Evolutionary conservation across 1,140 invertebrate species (phyloP).

Genomic region (Sipha flava): DNA sequence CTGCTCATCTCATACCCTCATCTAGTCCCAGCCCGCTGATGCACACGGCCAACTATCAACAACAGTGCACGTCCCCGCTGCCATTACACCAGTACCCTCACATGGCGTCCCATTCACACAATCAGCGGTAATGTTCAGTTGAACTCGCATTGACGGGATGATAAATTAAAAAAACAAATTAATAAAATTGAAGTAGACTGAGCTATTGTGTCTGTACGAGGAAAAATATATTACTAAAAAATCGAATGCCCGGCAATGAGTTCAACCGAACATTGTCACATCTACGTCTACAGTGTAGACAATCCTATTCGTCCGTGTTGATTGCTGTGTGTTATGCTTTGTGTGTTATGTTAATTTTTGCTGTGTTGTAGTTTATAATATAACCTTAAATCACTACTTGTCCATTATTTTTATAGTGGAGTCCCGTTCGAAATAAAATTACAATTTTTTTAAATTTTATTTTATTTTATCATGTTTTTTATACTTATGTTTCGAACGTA

Average conservation of each 20-base stretch:
- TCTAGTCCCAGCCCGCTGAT: constrained; percentile 50
- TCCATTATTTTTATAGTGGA: too few species aligned
- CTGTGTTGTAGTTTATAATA: constrained; percentile 7
- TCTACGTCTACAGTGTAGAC: not conserved
- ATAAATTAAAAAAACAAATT: not conserved
- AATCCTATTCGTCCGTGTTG: constrained; percentile 4
- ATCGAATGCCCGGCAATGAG: not conserved
- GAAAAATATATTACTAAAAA: not conserved
- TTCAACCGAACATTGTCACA: not conserved
- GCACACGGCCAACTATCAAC: constrained; percentile 46
- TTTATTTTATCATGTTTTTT: too few species aligned
- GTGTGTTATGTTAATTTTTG: not conserved
- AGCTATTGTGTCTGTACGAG: not conserved
- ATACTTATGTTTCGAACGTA: too few species aligned
- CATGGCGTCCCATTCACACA: constrained; percentile 57
- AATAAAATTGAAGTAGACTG: not conserved
- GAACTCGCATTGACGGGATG: not conserved
- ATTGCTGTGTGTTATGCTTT: not conserved
- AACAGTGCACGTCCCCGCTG: constrained; percentile 52
- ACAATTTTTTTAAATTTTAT: too few species aligned
- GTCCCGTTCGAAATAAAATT: too few species aligned
- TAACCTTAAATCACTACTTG: not conserved
- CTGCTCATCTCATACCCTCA: constrained; percentile 52
- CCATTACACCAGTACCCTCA: constrained; percentile 51
- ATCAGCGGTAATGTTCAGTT: constrained; percentile 57